Conservation (phyloP, 2,113 vertebrate species). For the Machaerirhynchus nigripectus region DNA sequence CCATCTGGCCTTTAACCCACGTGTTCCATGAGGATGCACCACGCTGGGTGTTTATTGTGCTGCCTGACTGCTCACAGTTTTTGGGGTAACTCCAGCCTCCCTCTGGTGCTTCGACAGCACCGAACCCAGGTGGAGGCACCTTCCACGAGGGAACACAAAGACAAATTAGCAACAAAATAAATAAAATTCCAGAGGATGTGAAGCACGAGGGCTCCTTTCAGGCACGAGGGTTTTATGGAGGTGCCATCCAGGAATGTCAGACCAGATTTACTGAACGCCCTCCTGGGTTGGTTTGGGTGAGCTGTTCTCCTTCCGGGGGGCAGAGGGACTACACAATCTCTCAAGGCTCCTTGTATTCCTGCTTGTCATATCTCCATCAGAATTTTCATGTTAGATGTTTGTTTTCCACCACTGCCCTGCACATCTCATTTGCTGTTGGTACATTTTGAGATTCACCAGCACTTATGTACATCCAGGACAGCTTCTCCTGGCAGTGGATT, state of each 20-base stretch:
- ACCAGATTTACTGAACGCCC: too few relatives aligned
- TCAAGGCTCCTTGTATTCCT: background rate
- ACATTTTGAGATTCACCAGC: background rate
- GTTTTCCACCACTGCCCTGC: background rate
- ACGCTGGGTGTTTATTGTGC: fast-evolving
- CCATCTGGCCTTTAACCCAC: fast-evolving
- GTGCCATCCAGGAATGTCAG: background rate
- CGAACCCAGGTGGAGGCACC: background rate
- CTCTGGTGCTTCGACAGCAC: background rate
- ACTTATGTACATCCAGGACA: background rate
- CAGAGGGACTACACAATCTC: background rate
- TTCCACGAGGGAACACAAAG: background rate
- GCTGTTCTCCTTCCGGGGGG: background rate
- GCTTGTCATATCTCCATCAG: fast-evolving
- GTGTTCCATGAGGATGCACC: fast-evolving
- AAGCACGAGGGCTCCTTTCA: background rate
- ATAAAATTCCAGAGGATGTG: background rate
- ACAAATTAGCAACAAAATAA: fast-evolving
- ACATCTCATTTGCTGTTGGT: background rate
- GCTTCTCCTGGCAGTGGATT: background rate
- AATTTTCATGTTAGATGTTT: background rate
- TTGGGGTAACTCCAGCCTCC: background rate
- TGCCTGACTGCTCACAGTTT: background rate
- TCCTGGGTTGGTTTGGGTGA: background rate
- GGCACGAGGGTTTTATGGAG: background rate